Conservation (phyloP, 2,113 vertebrate genomes). For the Cryptotis parvus region DNA sequence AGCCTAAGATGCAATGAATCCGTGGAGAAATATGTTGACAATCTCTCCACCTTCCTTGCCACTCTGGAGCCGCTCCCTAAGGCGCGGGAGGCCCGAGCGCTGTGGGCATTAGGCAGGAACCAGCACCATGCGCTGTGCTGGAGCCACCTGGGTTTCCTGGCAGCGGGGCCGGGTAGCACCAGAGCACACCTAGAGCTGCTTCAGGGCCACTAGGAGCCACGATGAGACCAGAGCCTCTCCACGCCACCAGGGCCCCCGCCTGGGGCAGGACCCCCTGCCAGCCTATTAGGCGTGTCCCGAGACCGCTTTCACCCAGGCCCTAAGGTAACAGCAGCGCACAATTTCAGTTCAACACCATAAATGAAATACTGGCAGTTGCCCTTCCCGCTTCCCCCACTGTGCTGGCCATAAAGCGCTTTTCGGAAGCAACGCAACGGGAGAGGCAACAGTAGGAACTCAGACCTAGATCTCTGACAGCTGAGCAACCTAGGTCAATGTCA, state of each 20-base stretch:
- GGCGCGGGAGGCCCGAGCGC: no score
- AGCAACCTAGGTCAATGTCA: not conserved
- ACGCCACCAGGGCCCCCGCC: no score
- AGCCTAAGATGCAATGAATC: not conserved
- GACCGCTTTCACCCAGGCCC: not conserved
- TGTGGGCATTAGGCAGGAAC: no score
- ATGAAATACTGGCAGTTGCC: not conserved
- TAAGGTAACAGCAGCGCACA: not conserved
- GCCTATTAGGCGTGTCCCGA: not conserved
- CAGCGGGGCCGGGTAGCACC: no score
- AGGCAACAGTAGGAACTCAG: not conserved
- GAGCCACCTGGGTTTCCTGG: not conserved
- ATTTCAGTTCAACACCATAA: not conserved
- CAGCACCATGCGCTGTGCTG: no score
- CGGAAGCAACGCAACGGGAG: not conserved
- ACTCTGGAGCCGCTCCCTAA: no score
- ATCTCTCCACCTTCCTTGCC: no score
- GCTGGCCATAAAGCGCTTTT: not conserved
- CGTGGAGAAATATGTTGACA: not conserved
- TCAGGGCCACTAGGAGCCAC: no score
- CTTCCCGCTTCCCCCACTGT: not conserved
- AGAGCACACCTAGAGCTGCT: no score
- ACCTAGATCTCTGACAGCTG: not conserved
- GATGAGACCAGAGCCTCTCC: no score
- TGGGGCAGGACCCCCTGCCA: no score